Conservation (phyloP, 2,113 vertebrate species). For the Trinectes maculatus region DNA sequence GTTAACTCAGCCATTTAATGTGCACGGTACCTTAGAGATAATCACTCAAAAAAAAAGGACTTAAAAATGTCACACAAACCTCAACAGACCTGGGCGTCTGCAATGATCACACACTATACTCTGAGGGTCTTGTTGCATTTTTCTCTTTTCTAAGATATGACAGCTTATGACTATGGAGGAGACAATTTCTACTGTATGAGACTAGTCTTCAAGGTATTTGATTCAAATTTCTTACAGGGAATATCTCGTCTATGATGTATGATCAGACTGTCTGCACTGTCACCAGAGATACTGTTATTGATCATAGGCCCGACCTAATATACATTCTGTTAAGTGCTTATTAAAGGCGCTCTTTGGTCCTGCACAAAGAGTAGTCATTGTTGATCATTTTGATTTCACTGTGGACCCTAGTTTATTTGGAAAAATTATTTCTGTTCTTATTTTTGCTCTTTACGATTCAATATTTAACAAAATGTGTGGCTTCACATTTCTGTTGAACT, state of each 20-base stretch:
- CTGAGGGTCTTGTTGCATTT: conserved; percentile 78
- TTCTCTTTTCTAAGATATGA: conserved; percentile 76
- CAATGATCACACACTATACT: conserved; percentile 77
- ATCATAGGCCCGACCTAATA: conserved; percentile 74
- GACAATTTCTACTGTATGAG: conserved; percentile 73
- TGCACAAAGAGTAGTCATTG: conserved; percentile 65
- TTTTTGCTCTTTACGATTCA: conserved; percentile 48
- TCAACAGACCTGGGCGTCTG: conserved; percentile 74
- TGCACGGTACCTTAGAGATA: conserved; percentile 77
- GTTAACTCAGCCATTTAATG: conserved; percentile 82
- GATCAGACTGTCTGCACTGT: conserved; percentile 73
- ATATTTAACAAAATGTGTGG: conserved; percentile 52
- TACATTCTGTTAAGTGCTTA: conserved; percentile 78
- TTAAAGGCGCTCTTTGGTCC: conserved; percentile 66
- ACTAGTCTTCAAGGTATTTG: conserved; percentile 78
- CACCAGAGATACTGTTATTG: conserved; percentile 77
- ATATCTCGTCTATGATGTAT: conserved; percentile 67
- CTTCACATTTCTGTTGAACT: conserved; percentile 25
- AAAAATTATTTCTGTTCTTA: conserved; percentile 34
- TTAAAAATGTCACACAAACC: conserved; percentile 79
- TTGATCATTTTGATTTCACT: conserved; percentile 68
- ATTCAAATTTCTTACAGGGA: conserved; percentile 71
- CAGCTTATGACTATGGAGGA: conserved; percentile 78
- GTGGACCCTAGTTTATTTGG: conserved; percentile 58
- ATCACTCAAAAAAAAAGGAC: conserved; percentile 74